Conservation (phyloP, 2,888 invertebrate species). For the Philaethria dido region DNA sequence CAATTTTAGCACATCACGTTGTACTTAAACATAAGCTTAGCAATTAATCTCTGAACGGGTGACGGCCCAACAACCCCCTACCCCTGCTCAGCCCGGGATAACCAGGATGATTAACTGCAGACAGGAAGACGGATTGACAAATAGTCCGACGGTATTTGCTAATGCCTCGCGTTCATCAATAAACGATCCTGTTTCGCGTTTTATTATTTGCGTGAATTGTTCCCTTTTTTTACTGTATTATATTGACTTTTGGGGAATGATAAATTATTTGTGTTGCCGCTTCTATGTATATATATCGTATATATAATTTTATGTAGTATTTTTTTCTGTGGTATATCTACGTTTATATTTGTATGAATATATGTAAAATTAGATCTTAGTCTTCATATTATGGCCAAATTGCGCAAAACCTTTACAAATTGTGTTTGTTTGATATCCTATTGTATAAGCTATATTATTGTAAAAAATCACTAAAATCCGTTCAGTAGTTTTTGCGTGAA, state of each 20-base stretch:
- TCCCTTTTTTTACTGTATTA: slow-evolving; percentile 18
- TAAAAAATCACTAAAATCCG: too few relatives aligned
- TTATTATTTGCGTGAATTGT: slow-evolving; percentile 42
- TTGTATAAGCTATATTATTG: too few relatives aligned
- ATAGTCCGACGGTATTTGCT: slow-evolving; percentile 83
- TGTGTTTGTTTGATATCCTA: too few relatives aligned
- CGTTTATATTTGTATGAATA: too few relatives aligned
- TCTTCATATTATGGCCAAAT: too few relatives aligned
- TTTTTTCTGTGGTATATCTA: too few relatives aligned
- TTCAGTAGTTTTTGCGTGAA: too few relatives aligned
- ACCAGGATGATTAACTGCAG: slow-evolving; percentile 80
- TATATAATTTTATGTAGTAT: too few relatives aligned
- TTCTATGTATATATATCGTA: neutral
- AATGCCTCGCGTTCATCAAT: slow-evolving; percentile 78
- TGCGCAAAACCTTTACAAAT: too few relatives aligned
- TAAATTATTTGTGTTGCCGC: neutral
- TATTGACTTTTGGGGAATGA: slow-evolving; percentile 12
- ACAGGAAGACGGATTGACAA: slow-evolving; percentile 83
- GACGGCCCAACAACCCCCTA: slow-evolving; percentile 59
- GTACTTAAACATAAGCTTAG: slow-evolving; percentile 67
- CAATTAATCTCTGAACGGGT: slow-evolving; percentile 79
- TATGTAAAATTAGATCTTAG: too few relatives aligned
- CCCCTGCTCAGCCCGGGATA: slow-evolving; percentile 57
- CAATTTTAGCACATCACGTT: slow-evolving; percentile 68
- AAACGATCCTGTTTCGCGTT: slow-evolving; percentile 60